phyloP scores from a whole-genome alignment of 37 sponge, comb jelly and placozoan species.

The Theonella swinhoei region DNA sequence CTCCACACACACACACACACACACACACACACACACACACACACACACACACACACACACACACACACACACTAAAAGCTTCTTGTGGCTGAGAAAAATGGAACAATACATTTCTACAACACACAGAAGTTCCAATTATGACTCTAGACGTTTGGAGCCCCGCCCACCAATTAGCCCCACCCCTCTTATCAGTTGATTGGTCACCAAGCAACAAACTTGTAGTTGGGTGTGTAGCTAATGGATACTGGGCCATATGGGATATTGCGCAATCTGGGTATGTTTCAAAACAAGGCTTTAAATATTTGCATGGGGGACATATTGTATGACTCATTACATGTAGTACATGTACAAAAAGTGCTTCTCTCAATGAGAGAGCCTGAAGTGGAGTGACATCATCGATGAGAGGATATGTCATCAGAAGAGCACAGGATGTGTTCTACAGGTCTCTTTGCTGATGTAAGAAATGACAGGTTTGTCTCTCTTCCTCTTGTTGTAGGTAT shows the following conservation, averaged over 20 bases:
- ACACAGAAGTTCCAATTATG: slow-evolving; percentile 43
- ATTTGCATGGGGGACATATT: no score
- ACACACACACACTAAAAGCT: slow-evolving; percentile 39
- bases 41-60: slow-evolving; percentile 28
- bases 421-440: no score
- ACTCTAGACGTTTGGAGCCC: slow-evolving; percentile 11
- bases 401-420: no score
- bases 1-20: neutral
- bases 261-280: slow-evolving; percentile 52
- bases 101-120: slow-evolving; percentile 52
- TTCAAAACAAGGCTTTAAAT: no score
- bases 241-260: slow-evolving; percentile 72
- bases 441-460: no score
- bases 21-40: slow-evolving; percentile 17
- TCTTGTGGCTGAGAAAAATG: slow-evolving; percentile 67
- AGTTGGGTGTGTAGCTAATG: slow-evolving; percentile 59
- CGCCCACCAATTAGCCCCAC: neutral
- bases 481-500: slow-evolving; percentile 18
- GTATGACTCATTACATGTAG: no score
- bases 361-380: no score
- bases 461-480: neutral
- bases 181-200: slow-evolving; percentile 60
- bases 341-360: no score
- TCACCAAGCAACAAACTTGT: slow-evolving; percentile 51
- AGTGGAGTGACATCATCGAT: no score